These are phyloP conservation scores for Drosophila gunungcola DNA, from an alignment of 1,140 invertebrate genomes.

Conservation along the genomic window DNA sequence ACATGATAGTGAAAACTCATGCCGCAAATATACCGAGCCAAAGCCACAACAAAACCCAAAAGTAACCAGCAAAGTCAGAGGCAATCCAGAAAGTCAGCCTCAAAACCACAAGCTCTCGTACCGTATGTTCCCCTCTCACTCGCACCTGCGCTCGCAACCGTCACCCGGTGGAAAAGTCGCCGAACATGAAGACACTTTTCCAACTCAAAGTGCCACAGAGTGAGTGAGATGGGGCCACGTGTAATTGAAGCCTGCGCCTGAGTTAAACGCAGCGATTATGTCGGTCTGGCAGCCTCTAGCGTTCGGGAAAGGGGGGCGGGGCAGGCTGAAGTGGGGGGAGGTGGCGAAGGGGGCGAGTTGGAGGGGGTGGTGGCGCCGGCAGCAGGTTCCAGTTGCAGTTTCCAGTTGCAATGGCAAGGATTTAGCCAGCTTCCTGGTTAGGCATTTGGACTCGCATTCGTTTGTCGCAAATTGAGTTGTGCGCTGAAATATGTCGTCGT, in stretches of 20 bases:
- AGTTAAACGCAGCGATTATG: slow-evolving; percentile 79
- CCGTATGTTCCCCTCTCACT: slow-evolving; percentile 3
- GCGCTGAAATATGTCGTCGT: slow-evolving; percentile 52
- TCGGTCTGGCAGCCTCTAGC: slow-evolving; percentile 68
- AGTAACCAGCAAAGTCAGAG: slow-evolving; percentile 35
- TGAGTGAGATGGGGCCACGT: slow-evolving; percentile 5
- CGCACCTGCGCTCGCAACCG: neutral
- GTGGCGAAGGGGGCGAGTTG: neutral
- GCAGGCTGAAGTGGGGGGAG: neutral
- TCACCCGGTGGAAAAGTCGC: slow-evolving; percentile 43
- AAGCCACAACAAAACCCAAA: slow-evolving; percentile 31
- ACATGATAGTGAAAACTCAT: slow-evolving; percentile 56
- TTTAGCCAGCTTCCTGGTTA: slow-evolving; percentile 54
- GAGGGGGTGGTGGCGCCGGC: slow-evolving; percentile 16
- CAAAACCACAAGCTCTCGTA: slow-evolving; percentile 31
- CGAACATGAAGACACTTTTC: slow-evolving; percentile 45
- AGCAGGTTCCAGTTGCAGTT: slow-evolving; percentile 34
- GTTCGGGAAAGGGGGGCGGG: slow-evolving; percentile 15
- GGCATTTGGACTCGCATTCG: slow-evolving; percentile 36
- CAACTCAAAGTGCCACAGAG: neutral
- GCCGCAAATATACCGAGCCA: slow-evolving; percentile 20
- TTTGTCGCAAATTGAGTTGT: slow-evolving; percentile 59
- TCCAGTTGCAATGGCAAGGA: slow-evolving; percentile 47
- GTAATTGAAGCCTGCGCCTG: slow-evolving; percentile 75
- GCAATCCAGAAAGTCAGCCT: slow-evolving; percentile 12